These are phyloP conservation scores for Fundulus diaphanus DNA, from an alignment of 2,797 vertebrate species.

Conservation along the genomic window DNA sequence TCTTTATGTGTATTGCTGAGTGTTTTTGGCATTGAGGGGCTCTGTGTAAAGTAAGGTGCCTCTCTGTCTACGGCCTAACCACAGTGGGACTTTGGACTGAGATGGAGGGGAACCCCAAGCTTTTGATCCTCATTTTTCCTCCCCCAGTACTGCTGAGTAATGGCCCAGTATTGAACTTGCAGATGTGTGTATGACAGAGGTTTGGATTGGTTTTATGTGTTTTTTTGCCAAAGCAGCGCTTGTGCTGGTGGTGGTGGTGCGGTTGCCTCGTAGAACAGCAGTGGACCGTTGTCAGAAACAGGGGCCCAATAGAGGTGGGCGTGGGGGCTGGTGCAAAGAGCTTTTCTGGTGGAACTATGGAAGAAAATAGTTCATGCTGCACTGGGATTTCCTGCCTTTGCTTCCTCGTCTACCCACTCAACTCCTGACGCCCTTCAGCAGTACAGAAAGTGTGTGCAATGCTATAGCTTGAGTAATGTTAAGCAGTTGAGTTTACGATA, in stretches of 20 bases:
- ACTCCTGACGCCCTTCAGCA: conserved; percentile 51
- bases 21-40: conserved; percentile 70
- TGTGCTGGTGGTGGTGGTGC: conserved; percentile 43
- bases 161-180: conserved; percentile 62
- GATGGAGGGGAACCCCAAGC: conserved; percentile 77
- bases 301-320: conserved; percentile 65
- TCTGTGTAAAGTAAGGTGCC: conserved; percentile 78
- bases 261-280: conserved; percentile 54
- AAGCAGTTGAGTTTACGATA: conserved; percentile 49
- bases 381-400: conserved; percentile 83
- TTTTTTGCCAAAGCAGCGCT: conserved; percentile 28
- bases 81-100: conserved; percentile 69
- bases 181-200: conserved; percentile 53
- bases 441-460: conserved; percentile 54
- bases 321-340: conserved; percentile 74
- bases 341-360: conserved; percentile 77
- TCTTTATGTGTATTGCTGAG: conserved; percentile 38
- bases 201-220: conserved; percentile 62
- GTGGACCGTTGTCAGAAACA: conserved; percentile 66
- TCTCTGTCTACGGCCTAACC: conserved; percentile 78
- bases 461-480: conserved; percentile 46
- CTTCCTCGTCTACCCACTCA: conserved; percentile 49
- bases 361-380: conserved; percentile 82
- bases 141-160: conserved; percentile 70
- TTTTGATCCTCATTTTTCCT: conserved; percentile 72